Evolutionary conservation across 1,140 invertebrate genomes (phyloP).

Genomic region (Drosophila littoralis): DNA sequence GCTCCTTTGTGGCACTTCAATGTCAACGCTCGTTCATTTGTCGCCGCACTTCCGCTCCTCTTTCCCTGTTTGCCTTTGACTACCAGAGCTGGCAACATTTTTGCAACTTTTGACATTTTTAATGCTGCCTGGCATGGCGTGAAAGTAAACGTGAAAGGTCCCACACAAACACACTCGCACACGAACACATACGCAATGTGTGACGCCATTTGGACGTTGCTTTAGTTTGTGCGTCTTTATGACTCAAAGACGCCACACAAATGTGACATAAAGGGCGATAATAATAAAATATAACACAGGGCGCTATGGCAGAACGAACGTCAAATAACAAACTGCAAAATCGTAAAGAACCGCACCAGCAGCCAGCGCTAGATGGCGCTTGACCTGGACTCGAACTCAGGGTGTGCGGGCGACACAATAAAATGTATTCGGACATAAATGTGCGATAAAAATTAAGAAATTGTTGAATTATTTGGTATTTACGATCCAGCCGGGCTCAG

Average conservation of each 20-base stretch:
- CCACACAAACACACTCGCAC: conserved; percentile 36
- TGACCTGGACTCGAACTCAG: conserved; percentile 26
- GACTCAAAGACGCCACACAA: conserved; percentile 78
- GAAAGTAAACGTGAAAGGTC: conserved; percentile 71
- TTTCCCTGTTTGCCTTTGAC: conserved; percentile 41
- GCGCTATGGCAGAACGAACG: conserved; percentile 21
- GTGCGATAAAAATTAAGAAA: conserved; percentile 79
- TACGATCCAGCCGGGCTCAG: conserved; percentile 30
- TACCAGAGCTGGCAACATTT: conserved; percentile 70
- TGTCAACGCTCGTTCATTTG: conserved; percentile 78
- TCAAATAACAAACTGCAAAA: conserved; percentile 80
- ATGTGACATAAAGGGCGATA: conserved; percentile 82
- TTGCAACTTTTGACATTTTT: conserved; percentile 82
- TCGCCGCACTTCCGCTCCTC: conserved; percentile 51
- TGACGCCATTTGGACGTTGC: conserved; percentile 45
- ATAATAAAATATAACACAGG: conserved; percentile 78
- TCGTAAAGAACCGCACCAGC: conserved; percentile 70
- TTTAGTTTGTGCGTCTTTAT: conserved; percentile 83
- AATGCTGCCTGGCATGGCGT: conserved; percentile 77
- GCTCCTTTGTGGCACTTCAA: conserved; percentile 59
- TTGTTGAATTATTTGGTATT: conserved; percentile 80
- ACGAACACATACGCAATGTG: conserved; percentile 4
- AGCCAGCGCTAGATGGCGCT: conserved; percentile 67
- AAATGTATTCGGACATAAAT: conserved; percentile 62
- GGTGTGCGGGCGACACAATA: conserved; percentile 36